phyloP scores from a whole-genome alignment of 2,113 vertebrate genomes.

The Sturnira hondurensis region DNA sequence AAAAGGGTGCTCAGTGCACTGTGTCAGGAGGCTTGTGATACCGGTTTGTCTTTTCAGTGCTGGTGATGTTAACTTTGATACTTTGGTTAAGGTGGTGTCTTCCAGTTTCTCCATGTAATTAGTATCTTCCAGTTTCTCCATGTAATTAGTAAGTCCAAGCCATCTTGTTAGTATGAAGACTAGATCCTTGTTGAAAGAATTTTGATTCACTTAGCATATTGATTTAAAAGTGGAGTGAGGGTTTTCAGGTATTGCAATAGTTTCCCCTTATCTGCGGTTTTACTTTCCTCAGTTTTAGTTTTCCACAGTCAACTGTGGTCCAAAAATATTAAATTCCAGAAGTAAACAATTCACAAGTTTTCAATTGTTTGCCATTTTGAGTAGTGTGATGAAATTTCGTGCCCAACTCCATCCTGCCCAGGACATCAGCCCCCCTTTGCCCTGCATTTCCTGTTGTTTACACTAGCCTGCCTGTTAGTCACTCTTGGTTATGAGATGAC shows the following conservation, averaged over 20 bases:
- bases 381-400: background rate
- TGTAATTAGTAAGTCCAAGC: background rate
- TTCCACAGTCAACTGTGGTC: background rate
- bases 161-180: background rate
- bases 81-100: background rate
- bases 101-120: background rate
- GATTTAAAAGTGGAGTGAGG: background rate
- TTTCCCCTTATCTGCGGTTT: background rate
- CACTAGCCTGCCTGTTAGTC: background rate
- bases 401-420: background rate
- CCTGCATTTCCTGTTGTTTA: background rate
- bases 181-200: slow-evolving; percentile 1
- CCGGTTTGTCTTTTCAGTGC: background rate
- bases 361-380: background rate
- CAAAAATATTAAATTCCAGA: background rate
- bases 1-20: background rate
- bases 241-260: background rate
- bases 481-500: background rate
- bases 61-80: background rate
- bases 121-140: background rate
- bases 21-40: background rate
- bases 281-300: background rate
- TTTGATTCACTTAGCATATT: slow-evolving; percentile 3
- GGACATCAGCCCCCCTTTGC: background rate
- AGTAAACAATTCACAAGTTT: background rate